These are phyloP conservation scores for Anguilla japonica DNA, from an alignment of 2,113 vertebrate genomes.

Conservation along the genomic window DNA sequence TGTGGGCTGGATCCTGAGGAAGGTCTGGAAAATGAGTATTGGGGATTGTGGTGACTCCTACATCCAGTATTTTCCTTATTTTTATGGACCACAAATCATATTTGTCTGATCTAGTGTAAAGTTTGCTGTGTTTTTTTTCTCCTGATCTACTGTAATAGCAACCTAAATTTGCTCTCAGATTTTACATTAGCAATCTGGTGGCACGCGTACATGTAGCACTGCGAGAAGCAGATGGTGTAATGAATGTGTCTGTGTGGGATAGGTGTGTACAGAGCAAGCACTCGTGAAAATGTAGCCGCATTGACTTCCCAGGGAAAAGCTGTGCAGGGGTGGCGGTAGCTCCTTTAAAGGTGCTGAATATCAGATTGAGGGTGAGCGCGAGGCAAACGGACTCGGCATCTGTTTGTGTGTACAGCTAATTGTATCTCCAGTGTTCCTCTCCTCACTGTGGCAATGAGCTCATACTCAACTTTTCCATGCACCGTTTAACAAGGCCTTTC, in stretches of 20 bases:
- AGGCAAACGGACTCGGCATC: slow-evolving; percentile 52
- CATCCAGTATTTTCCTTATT: no score
- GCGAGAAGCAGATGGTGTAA: no score
- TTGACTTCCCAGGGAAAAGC: not conserved
- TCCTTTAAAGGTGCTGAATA: not conserved
- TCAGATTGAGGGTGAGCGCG: not conserved
- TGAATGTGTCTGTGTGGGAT: no score
- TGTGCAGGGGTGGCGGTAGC: not conserved
- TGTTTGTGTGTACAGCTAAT: slow-evolving; percentile 54
- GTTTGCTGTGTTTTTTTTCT: not conserved
- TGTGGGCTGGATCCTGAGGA: not conserved
- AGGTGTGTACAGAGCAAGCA: no score
- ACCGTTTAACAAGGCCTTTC: slow-evolving; percentile 49
- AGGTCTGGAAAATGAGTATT: not conserved
- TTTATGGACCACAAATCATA: not conserved
- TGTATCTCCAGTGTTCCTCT: slow-evolving; percentile 54
- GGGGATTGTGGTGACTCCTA: not conserved
- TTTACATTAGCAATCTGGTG: no score
- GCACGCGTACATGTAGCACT: no score
- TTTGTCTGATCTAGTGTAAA: not conserved
- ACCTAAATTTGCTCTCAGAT: not conserved
- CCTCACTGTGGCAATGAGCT: slow-evolving; percentile 65
- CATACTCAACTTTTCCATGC: slow-evolving; percentile 60
- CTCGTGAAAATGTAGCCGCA: no score
- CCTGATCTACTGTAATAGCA: not conserved